Conservation (phyloP, 2,113 vertebrate genomes). For the Salvelinus alpinus region DNA sequence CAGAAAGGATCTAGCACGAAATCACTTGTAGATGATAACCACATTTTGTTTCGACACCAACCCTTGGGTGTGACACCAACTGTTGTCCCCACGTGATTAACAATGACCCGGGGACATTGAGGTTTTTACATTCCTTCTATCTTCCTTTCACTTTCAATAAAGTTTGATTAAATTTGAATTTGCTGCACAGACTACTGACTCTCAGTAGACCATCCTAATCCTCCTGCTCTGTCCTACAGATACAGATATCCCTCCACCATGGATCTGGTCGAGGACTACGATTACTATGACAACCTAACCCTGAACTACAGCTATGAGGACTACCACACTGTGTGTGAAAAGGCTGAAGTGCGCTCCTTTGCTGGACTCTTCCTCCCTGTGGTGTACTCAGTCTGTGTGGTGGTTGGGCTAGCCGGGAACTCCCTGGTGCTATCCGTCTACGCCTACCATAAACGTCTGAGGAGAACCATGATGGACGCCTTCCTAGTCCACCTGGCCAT, state of each 20-base stretch:
- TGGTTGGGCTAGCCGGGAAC: constrained; percentile 85
- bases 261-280: constrained; percentile 66
- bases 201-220: no score
- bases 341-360: constrained; percentile 83
- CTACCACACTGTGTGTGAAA: constrained; percentile 82
- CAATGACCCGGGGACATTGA: no score
- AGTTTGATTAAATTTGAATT: no score
- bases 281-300: constrained; percentile 68
- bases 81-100: no score
- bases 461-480: constrained; percentile 79
- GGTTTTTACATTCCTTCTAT: no score
- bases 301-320: constrained; percentile 77
- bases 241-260: constrained; percentile 35
- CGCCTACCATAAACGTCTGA: constrained; percentile 81
- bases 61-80: no score
- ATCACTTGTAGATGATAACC: no score
- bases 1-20: no score
- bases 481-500: constrained; percentile 88
- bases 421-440: constrained; percentile 83
- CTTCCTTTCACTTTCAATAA: no score
- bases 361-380: constrained; percentile 80
- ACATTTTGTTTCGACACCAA: no score
- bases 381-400: constrained; percentile 79
- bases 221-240: neutral
- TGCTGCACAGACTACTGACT: no score